These are phyloP conservation scores for Caenorhabditis panamensis DNA, from an alignment of 2,888 invertebrate genomes.

Conservation along the genomic window DNA sequence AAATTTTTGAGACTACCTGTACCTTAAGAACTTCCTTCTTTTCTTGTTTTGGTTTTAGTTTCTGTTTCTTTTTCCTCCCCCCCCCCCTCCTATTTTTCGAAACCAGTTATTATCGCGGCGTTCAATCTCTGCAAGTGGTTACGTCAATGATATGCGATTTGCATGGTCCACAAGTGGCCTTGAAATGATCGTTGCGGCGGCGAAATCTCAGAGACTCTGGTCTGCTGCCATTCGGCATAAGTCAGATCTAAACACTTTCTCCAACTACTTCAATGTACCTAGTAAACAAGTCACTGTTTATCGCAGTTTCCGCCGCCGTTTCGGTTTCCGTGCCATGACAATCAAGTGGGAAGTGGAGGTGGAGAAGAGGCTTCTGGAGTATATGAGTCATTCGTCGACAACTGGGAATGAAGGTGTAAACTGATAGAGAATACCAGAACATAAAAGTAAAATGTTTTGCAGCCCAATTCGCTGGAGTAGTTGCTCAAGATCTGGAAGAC, in stretches of 20 bases:
- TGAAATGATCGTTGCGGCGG: slow-evolving; percentile 36
- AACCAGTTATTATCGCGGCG: slow-evolving; percentile 48
- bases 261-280: not conserved
- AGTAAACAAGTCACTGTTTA: slow-evolving; percentile 28
- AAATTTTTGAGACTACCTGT: not conserved
- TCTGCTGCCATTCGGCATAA: slow-evolving; percentile 35
- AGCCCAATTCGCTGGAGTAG: slow-evolving; percentile 66
- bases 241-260: slow-evolving; percentile 36
- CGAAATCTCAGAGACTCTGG: slow-evolving; percentile 13
- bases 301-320: slow-evolving; percentile 19
- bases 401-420: slow-evolving; percentile 75
- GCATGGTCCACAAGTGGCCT: slow-evolving; percentile 45
- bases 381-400: slow-evolving; percentile 73
- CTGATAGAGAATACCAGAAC: too few species aligned
- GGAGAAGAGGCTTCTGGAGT: slow-evolving; percentile 71
- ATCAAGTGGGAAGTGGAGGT: slow-evolving; percentile 60
- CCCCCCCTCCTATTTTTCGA: slow-evolving; percentile 2
- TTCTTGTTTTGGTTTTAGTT: not conserved
- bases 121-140: slow-evolving; percentile 35
- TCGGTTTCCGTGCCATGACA: slow-evolving; percentile 35
- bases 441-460: too few species aligned
- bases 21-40: not conserved
- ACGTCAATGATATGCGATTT: slow-evolving; percentile 20
- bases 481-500: slow-evolving; percentile 64
- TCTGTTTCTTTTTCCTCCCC: not conserved